Evolutionary conservation across 2,888 invertebrate species (phyloP).

Genomic region (Drosophila quinaria): DNA sequence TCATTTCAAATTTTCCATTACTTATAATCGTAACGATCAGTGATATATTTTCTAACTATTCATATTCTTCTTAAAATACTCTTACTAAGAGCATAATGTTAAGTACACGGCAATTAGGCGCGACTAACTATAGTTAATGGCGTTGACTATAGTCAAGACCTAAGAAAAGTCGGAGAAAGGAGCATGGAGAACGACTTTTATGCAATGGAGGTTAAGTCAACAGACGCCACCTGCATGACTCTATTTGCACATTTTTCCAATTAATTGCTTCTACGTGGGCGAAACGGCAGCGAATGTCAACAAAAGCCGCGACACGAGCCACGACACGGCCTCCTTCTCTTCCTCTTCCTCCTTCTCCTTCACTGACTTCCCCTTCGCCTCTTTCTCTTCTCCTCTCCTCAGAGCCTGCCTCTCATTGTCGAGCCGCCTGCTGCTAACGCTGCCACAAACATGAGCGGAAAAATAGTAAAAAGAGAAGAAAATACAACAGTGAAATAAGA

Average conservation of each 20-base stretch:
- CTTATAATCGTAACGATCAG: too few species aligned
- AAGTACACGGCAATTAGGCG: constrained; percentile 52
- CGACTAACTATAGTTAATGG: constrained; percentile 47
- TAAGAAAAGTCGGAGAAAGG: constrained; percentile 13
- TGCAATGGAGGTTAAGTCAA: constrained; percentile 73
- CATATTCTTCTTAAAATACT: background rate
- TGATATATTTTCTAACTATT: background rate
- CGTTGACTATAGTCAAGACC: constrained; percentile 16
- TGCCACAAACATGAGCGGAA: constrained; percentile 64
- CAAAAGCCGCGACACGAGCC: constrained; percentile 61
- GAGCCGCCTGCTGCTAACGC: constrained; percentile 56
- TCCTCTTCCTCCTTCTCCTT: background rate
- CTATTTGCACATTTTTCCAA: constrained; percentile 81
- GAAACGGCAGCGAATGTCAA: constrained; percentile 64
- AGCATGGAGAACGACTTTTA: background rate
- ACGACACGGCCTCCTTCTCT: constrained; percentile 5
- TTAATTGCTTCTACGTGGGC: constrained; percentile 78
- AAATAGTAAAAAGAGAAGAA: constrained; percentile 27
- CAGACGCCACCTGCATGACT: constrained; percentile 62
- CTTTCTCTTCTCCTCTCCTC: background rate
- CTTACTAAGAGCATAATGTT: constrained; percentile 1
- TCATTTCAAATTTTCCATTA: too few species aligned
- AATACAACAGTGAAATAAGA: constrained; percentile 2
- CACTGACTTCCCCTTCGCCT: constrained; percentile 15
- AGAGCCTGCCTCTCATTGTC: constrained; percentile 35